Percentiles rank a stretch among this genome's conserved stretches.
These are phyloP conservation scores for Umimayanthus kanabou DNA, from an alignment of 92 coral and sea anemone genomes.

Conservation along the genomic window DNA sequence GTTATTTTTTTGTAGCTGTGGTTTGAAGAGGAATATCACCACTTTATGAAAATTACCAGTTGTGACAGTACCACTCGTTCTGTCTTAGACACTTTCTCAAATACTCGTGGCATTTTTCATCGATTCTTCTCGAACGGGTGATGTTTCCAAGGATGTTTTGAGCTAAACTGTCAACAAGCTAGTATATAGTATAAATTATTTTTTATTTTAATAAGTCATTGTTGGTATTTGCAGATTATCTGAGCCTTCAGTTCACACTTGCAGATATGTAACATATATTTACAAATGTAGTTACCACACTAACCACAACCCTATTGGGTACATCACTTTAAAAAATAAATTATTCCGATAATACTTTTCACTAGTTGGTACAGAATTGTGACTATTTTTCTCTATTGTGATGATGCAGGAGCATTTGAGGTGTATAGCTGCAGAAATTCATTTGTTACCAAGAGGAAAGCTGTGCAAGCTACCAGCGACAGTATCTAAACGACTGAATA, in stretches of 20 bases:
- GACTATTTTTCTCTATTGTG: background rate
- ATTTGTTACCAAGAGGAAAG: too few species aligned
- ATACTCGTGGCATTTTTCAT: too few species aligned
- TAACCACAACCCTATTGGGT: background rate
- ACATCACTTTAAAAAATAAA: constrained; percentile 15
- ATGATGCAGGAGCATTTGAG: constrained; percentile 24
- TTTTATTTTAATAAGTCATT: constrained; percentile 19
- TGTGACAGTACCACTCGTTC: background rate
- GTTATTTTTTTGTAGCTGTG: background rate
- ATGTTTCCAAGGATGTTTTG: too few species aligned
- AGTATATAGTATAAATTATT: constrained; percentile 23
- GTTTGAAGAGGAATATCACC: background rate
- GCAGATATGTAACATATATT: constrained; percentile 16
- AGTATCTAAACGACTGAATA: too few species aligned
- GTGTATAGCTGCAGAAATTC: background rate
- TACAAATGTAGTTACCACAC: constrained; percentile 16
- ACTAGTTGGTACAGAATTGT: background rate
- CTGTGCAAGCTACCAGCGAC: too few species aligned
- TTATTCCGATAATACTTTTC: constrained; percentile 20
- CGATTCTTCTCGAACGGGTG: too few species aligned
- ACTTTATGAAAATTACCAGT: background rate
- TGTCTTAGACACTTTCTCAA: too few species aligned
- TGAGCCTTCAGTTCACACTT: constrained; percentile 28
- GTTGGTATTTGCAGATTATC: constrained; percentile 13
- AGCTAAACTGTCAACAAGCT: background rate